phyloP scores from a whole-genome alignment of 2,888 invertebrate genomes.

The Acronicta psi region DNA sequence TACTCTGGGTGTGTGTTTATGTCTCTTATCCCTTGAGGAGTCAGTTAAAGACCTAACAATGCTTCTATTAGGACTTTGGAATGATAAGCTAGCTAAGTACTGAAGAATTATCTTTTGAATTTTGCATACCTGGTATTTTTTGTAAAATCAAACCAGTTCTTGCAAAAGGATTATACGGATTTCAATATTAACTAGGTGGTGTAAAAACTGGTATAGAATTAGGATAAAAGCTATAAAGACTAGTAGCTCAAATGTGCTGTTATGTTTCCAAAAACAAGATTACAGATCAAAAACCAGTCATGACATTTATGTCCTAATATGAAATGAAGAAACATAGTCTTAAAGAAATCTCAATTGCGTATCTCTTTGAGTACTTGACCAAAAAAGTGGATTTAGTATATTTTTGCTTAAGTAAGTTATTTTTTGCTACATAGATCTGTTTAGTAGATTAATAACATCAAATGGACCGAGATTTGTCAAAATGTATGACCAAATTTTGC shows the following conservation, averaged over 20 bases:
- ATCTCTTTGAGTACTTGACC: slow-evolving; percentile 44
- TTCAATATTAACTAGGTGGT: slow-evolving; percentile 3
- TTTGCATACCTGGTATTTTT: too few species aligned
- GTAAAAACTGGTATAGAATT: slow-evolving; percentile 35
- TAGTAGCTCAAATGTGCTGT: slow-evolving; percentile 36
- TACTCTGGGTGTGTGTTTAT: slow-evolving; percentile 42
- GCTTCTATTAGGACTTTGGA: slow-evolving; percentile 2
- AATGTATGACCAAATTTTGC: slow-evolving; percentile 39
- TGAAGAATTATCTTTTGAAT: neutral
- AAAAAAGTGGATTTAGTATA: slow-evolving; percentile 42
- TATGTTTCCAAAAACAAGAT: slow-evolving; percentile 39
- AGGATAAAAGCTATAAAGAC: slow-evolving; percentile 39
- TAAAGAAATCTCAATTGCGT: slow-evolving; percentile 49
- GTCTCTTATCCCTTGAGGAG: slow-evolving; percentile 47
- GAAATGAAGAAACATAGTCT: slow-evolving; percentile 38
- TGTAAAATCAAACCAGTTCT: neutral
- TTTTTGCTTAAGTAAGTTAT: slow-evolving; percentile 45
- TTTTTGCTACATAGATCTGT: slow-evolving; percentile 40
- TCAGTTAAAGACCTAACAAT: slow-evolving; percentile 35
- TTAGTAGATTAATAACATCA: slow-evolving; percentile 41
- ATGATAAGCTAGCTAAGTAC: neutral
- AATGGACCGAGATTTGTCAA: slow-evolving; percentile 41
- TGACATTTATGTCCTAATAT: slow-evolving; percentile 49
- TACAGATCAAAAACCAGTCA: slow-evolving; percentile 44
- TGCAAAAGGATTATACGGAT: neutral